Conservation (phyloP, 2,888 invertebrate species). For the Stegophylla sp. region DNA sequence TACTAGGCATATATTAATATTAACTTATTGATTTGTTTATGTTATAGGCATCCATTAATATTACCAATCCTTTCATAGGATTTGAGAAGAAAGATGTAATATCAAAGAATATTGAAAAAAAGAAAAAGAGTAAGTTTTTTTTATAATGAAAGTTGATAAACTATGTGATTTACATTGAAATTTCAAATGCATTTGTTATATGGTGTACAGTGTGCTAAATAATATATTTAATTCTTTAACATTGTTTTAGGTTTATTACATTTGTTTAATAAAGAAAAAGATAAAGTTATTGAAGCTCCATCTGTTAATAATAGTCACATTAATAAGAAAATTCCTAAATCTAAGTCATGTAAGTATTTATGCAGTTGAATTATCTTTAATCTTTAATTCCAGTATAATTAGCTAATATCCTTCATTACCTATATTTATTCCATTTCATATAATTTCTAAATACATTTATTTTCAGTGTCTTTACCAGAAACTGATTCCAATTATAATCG, state of each 20-base stretch:
- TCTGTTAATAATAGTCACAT: constrained; percentile 10
- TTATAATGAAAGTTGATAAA: not conserved
- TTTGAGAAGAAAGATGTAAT: constrained; percentile 21
- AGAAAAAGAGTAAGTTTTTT: constrained; percentile 20
- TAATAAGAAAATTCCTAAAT: constrained; percentile 10
- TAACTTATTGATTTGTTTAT: not conserved
- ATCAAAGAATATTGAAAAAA: not conserved
- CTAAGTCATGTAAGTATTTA: constrained; percentile 32
- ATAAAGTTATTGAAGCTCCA: not conserved
- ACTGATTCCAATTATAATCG: not conserved
- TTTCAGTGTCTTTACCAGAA: constrained; percentile 23
- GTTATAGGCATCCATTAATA: constrained; percentile 14
- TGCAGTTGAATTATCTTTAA: not conserved
- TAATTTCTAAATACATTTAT: not conserved
- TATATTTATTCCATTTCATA: too few relatives aligned
- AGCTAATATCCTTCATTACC: too few relatives aligned
- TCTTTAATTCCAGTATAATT: not conserved
- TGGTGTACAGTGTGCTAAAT: too few relatives aligned
- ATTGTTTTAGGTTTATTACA: not conserved
- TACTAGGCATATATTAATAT: not conserved
- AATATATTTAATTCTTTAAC: not conserved
- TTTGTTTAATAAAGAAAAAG: not conserved
- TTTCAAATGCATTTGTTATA: not conserved
- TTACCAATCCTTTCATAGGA: constrained; percentile 6
- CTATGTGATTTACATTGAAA: not conserved